Percentiles rank a stretch among this genome's conserved stretches.
Evolutionary conservation across 2,113 vertebrate species (phyloP).

Genomic region (Scomber scombrus): DNA sequence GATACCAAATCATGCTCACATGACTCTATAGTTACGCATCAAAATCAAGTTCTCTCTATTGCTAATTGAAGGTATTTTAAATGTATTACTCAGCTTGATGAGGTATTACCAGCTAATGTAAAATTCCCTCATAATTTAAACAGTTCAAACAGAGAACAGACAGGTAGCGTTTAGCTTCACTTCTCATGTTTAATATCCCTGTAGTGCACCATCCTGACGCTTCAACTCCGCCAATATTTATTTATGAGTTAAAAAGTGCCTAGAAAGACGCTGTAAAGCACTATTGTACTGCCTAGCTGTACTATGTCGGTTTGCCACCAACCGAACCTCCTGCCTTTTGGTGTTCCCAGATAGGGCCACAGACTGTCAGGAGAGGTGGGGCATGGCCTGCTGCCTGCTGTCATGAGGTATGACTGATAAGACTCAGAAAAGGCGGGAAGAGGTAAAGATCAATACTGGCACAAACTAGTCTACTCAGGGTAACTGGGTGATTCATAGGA

Average conservation of each 20-base stretch:
- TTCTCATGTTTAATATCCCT: slow-evolving; percentile 7
- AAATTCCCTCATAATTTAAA: background rate
- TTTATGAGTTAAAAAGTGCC: slow-evolving; percentile 2
- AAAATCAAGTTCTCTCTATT: background rate
- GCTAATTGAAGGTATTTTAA: background rate
- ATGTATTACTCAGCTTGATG: background rate
- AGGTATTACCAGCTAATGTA: background rate
- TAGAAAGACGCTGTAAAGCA: slow-evolving; percentile 23
- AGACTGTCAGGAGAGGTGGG: slow-evolving; percentile 47
- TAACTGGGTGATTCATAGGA: background rate
- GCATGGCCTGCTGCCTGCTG: slow-evolving; percentile 53
- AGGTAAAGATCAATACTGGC: background rate
- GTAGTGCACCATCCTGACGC: background rate
- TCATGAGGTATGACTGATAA: slow-evolving; percentile 50
- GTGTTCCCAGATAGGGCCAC: slow-evolving; percentile 48
- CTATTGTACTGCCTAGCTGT: slow-evolving; percentile 3
- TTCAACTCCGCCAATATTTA: background rate
- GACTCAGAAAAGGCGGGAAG: slow-evolving; percentile 54
- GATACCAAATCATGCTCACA: background rate
- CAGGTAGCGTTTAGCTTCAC: background rate
- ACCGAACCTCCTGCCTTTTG: slow-evolving; percentile 27
- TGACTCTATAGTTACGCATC: background rate
- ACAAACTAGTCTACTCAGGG: background rate
- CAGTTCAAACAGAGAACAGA: background rate
- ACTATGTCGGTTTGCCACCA: slow-evolving; percentile 6